Conservation (phyloP, 2,113 vertebrate genomes). For the Willisornis vidua region DNA sequence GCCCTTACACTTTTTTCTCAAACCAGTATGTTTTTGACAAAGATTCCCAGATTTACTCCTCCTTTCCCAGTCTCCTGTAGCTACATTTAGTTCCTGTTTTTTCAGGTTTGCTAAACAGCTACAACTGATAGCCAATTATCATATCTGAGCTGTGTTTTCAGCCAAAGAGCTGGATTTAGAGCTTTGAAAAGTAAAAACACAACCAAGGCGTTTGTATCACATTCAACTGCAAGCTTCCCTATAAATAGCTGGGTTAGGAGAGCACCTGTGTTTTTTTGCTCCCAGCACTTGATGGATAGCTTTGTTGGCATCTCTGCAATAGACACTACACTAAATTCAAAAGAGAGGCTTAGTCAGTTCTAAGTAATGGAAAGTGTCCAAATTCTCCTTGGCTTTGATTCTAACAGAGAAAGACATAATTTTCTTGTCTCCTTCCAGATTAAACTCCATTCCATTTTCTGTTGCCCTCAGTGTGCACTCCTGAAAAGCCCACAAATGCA, state of each 20-base stretch:
- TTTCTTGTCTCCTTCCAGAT: constrained; percentile 63
- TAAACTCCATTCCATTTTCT: constrained; percentile 62
- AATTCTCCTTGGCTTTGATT: constrained; percentile 64
- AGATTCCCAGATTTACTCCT: neutral
- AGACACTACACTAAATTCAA: constrained; percentile 64
- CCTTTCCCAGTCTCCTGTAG: neutral
- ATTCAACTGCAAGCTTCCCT: constrained; percentile 16
- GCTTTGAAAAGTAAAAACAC: constrained; percentile 33
- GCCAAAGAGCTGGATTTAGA: constrained; percentile 28
- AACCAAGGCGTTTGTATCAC: constrained; percentile 5
- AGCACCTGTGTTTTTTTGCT: constrained; percentile 62
- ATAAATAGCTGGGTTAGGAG: constrained; percentile 56
- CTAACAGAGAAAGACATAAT: constrained; percentile 61
- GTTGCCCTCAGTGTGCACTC: constrained; percentile 29
- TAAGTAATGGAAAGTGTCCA: constrained; percentile 55
- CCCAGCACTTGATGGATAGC: constrained; percentile 56
- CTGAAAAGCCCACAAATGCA: constrained; percentile 56
- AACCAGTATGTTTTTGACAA: neutral
- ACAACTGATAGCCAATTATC: neutral
- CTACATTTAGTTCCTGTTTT: neutral
- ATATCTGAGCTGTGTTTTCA: neutral
- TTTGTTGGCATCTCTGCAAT: constrained; percentile 66
- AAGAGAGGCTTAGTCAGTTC: constrained; percentile 61
- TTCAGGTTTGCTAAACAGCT: constrained; percentile 15
- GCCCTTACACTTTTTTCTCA: neutral